Conservation (phyloP, 2,888 invertebrate species). For the Patella pellucida region DNA sequence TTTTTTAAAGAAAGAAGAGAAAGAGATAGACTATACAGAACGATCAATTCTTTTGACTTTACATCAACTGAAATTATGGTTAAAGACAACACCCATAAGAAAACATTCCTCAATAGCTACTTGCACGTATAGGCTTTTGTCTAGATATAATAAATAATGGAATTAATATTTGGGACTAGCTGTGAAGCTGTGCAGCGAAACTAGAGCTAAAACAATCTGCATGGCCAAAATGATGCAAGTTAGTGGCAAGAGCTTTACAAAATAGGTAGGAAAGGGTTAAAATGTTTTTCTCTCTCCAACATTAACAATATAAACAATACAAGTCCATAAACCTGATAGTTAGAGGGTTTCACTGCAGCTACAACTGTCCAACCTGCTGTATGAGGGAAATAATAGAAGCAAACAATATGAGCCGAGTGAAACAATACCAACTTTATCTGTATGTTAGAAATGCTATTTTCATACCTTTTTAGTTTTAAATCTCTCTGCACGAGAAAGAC, state of each 20-base stretch:
- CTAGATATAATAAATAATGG: too few species aligned
- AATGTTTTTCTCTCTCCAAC: constrained; percentile 9
- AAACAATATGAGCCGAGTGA: constrained; percentile 9
- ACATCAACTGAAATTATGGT: too few species aligned
- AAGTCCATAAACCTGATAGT: constrained; percentile 7
- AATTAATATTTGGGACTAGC: constrained; percentile 7
- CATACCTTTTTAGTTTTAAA: too few species aligned
- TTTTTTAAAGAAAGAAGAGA: too few species aligned
- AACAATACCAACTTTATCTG: constrained; percentile 5
- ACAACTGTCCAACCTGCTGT: constrained; percentile 7
- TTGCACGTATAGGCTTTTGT: too few species aligned
- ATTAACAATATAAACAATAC: constrained; percentile 9
- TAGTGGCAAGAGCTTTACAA: constrained; percentile 9
- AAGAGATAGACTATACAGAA: too few species aligned
- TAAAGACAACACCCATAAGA: too few species aligned
- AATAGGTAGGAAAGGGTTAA: constrained; percentile 12
- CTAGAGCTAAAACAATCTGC: background rate
- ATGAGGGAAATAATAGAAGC: constrained; percentile 8
- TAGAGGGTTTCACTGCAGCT: constrained; percentile 11
- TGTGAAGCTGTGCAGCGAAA: constrained; percentile 5
- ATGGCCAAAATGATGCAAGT: constrained; percentile 11
- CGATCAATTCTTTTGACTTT: too few species aligned
- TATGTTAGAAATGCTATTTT: background rate
- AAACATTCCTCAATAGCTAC: too few species aligned
- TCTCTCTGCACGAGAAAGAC: too few species aligned